Base-by-base conservation (phyloP, 1,140 invertebrate genomes). In the Gryon sp. region DNA sequence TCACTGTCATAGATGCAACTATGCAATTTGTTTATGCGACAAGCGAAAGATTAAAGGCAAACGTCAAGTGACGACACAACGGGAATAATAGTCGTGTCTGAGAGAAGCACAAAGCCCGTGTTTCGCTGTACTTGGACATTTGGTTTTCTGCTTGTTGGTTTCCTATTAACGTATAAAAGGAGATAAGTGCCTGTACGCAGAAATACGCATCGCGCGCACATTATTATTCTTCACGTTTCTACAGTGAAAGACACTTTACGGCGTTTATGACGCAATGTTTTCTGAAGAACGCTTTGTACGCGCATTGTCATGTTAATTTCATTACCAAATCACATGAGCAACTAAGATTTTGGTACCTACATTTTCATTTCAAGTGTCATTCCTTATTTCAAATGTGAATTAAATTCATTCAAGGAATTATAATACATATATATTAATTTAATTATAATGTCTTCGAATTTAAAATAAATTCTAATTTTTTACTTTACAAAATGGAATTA, bases 1-100 rank as follows among this genome's bases (percentile, higher is more conserved):
- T 78, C 68, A 60, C 62, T 66, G 75, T 78, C 68, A 36, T 32
- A 63, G 34, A 28, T 55, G 57, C 34, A 62, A 53, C 53, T 20
- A 46, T 57, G 19, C 50, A 72, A 73, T 78, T 78, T 78, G 76
- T 72, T 78, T 78, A 78, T 73, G 63, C 57, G 62, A 73, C 68
- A 62, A 63, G 55, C 50, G 18, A 59, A 32, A 73, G 76, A 73
- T 78, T 78, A 73, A 73, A 78, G 69, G 41, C 48, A 52, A 78
- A 59, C 59, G 63, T 62, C 48, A 40, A 63, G 46, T 36, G 48
- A 53, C 52, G 38, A 26, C 43, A 19, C 38, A 43, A 62, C 45
- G 32, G 22, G 50, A 78, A 78, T 69, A 73, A 78, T 78, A 43
- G 68, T 50, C 63, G 40, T 26, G 55, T 1, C 52, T 53, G 52